Base-by-base conservation (phyloP, 1,140 invertebrate species). In the Temnothorax curvispinosus region DNA sequence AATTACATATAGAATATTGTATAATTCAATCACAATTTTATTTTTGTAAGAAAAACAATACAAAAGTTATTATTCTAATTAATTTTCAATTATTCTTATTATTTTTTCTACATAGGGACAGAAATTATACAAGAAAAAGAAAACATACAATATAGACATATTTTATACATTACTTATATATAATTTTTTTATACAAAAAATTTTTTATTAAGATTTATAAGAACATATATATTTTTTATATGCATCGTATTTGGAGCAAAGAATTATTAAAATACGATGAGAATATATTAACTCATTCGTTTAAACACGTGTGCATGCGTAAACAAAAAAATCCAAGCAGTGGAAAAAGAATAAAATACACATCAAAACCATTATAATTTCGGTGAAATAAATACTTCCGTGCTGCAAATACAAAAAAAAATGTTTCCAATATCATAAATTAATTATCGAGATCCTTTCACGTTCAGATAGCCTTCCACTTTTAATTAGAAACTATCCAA, bases 251-350 rank as follows among this genome's bases (percentile, higher is more conserved):
- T 8, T 67, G 41, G 3, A 41, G 9, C 18, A 11, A 15, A n/a
- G 38, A 69, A 69, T 15, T 41, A 13, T 67, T 69, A 4, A 15
- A 69, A 69, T 69, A 44, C n/a, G 13, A 50, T 50, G 3, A 8
- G 4, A 72, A 50, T 7, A 71, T 8, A 72, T 11, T 72, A 54
- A 74, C 27, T 52, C 52, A 21, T n/a, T 38, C 15, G 21, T 50
- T 50, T 38, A 9, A 44, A 15, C 56, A 18, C n/a, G 13, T 56
- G n/a, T 71, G 4, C 47, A 71, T 35, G 15, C 56, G 9, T 18
- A 74, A 44, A 60, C 15, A 35, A 74, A 58, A 71, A 84, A 54
- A 21, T 44, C 50, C 82, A 89, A 86, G 58, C 52, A 27, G 6
- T 52, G 18, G 76, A 84, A 64, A 50, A 67, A 41, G 41, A 52